Evolutionary conservation across 2,113 vertebrate species (phyloP), one percentile per base, ranked within the genome.

Genomic region (Macquaria ambigua): DNA sequence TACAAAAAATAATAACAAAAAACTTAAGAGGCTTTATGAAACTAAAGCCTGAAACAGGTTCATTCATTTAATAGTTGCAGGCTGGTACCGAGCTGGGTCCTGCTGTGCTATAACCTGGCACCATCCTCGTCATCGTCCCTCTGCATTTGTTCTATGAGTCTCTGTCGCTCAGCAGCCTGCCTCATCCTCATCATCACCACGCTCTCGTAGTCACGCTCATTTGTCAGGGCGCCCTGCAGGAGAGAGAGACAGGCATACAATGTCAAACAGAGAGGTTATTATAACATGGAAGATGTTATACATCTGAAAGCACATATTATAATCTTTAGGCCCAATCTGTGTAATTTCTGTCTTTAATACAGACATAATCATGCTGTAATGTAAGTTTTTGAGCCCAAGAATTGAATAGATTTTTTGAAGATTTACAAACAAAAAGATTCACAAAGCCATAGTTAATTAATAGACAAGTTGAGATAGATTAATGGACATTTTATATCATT

Each of bases 141-240:
- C 91, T 96, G 93, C 95, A 99, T 97, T 91, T 96, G 95, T 69
- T 98, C 94, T 0, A 98, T 98, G 23, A 99, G 96, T 82, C 93
- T 97, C 93, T 99, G 98, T 43, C 98, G 95, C 90, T 99, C 98
- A 0, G 98, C 98, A 0, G 98, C 98, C 85, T 99, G 98, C 71
- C 98, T 96, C 97, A 99, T 96, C 89, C 95, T 96, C 98, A 99
- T 99, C 96, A 99, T 92, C 94, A 99, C 98, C 66, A 99, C 92
- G 75, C 97, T 99, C 95, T 99, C 98, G 0, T 97, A 99, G 93
- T 99, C 98, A 16, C 97, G 95, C 63, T 98, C 98, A 0, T 94
- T 98, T 46, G 95, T 90, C 79, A 98, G 92, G 0, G 96, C 93
- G 0, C 78, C 94, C 98, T 99, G 90, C 20, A 75, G 6, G 7